These are phyloP conservation scores for Meteorus sp. DNA, from an alignment of 1,140 invertebrate species.

Conservation along the genomic window DNA sequence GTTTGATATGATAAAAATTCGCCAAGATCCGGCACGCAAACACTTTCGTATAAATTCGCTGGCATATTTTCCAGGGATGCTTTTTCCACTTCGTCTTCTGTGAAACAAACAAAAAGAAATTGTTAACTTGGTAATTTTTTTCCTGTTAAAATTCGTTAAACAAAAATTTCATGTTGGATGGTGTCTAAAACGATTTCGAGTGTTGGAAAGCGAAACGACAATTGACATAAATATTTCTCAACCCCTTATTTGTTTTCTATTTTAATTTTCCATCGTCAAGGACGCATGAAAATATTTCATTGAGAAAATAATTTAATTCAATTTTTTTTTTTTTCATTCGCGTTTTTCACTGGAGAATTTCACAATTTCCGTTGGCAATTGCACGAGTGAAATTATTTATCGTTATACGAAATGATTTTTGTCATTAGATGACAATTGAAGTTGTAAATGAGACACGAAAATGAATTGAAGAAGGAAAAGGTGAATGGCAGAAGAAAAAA, in stretches of 20 bases:
- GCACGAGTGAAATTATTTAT: no score
- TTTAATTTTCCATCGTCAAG: constrained; percentile 38
- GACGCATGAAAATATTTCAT: no score
- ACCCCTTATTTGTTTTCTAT: constrained; percentile 47
- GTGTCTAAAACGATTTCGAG: constrained; percentile 6
- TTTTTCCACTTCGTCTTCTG: constrained; percentile 72
- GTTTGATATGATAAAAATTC: constrained; percentile 68
- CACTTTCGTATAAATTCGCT: constrained; percentile 73
- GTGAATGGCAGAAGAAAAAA: no score
- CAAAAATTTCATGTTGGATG: constrained; percentile 11
- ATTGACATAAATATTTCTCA: constrained; percentile 35
- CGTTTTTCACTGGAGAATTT: no score
- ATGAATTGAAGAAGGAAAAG: no score
- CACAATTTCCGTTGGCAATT: no score
- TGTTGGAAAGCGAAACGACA: constrained; percentile 25
- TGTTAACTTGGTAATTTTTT: neutral
- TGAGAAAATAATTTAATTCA: no score
- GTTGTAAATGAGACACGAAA: no score
- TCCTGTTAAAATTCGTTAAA: neutral
- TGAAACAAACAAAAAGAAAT: constrained; percentile 27
- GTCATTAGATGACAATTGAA: no score
- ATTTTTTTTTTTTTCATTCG: no score
- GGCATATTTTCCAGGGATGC: constrained; percentile 67
- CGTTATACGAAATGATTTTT: no score
- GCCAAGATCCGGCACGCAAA: constrained; percentile 77